Base-by-base conservation (phyloP, 2,797 vertebrate species). In the Sarcoramphus papa region DNA sequence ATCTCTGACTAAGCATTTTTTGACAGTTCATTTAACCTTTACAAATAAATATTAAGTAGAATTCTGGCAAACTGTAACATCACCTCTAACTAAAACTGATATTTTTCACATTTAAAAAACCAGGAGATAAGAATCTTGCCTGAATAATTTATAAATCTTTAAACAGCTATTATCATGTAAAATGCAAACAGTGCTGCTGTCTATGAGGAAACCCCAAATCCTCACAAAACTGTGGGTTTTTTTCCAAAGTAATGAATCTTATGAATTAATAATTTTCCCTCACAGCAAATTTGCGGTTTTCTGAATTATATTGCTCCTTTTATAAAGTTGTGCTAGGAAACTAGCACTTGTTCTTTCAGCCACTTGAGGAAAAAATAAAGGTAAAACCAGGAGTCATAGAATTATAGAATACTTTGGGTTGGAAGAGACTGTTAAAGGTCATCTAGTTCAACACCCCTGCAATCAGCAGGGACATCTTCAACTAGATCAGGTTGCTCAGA, bases 131-230 rank as follows among this genome's bases (percentile, higher is more conserved):
- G 60, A 76, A 60, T 63, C 4, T n/a, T 89, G 16, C 14, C 60
- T 85, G 53, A 93, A 95, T 95, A 95, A 90, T 91, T 89, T 92
- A 94, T 45, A 74, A 47, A 57, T 67, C 15, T 87, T 94, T 74
- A 87, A 92, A 90, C 28, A 68, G 11, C 24, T 80, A 72, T 68
- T 59, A 62, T 85, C 1, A 56, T 41, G 27, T 77, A 77, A 87
- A 92, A 87, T 40, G 9, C 20, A 81, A 90, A 65, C 40, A 33
- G 7, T 54, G 20, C 5, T 92, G 30, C 54, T 69, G 18, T 16
- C 33, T 68, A 20, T 37, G 18, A 91, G 33, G 33, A 74, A 88
- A 22, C 5, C 16, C 7, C 33, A 89, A 57, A 83, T 59, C 33
- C 31, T 47, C 22, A 62, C 5, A 64, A 73, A 67, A 88, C 6